Base-by-base conservation (phyloP, 2,888 invertebrate species). In the Macaria liturata region DNA sequence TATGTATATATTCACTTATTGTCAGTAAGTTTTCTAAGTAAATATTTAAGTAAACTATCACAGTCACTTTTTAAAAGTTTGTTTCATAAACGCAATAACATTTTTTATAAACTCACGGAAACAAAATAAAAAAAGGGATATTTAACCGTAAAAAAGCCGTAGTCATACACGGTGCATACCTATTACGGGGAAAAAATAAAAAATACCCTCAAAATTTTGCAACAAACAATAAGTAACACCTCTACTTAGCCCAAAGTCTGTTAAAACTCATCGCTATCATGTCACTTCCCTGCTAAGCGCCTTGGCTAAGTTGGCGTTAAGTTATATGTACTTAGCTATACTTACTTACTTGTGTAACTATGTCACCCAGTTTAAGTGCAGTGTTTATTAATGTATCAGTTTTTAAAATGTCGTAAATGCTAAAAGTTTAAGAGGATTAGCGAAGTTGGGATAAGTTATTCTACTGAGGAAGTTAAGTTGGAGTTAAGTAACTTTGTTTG, bases 321-420 rank as follows among this genome's bases (percentile, higher is more conserved):
- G 55, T 60, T 60, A 55, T 42, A 54, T 46, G 37, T 3, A 55
- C 37, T 45, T 49, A 49, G 42, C 42, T 42, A 42, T 42, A 42
- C 42, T 39, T 39, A 39, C 39, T 39, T 20, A 54, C 59, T 60
- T 55, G 45, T 60, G 54, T 64, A 68, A 68, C 66, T 68, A 65
- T 68, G 68, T 68, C 66, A 62, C 68, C 65, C 61, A 65, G 63
- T 65, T 62, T 56, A 68, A 67, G 65, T 65, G 58, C 62, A 59
- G 46, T 68, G 59, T 65, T 64, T 65, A 66, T 66, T 65, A 37
- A 68, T 68, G 64, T 66, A 64, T 62, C 61, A 44, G 58, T 66
- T 66, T 66, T 67, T 63, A 67, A 67, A 65, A 65, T 63, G 50
- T 46, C 53, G 56, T 66, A 62, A 66, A 64, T 66, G 62, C 51